phyloP scores from a whole-genome alignment of 1,140 invertebrate genomes.

The Meteorus sp. region DNA sequence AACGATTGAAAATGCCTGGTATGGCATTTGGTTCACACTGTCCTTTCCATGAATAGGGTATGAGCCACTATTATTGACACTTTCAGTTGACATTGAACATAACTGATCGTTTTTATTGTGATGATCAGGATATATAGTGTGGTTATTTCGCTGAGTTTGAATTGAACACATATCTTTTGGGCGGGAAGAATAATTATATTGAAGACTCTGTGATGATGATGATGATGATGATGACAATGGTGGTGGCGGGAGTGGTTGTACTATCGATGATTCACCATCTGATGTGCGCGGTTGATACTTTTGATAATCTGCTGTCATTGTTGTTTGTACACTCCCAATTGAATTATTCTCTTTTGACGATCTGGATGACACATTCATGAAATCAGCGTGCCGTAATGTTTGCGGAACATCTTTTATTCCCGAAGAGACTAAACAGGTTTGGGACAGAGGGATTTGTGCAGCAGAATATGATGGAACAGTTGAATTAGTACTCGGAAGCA shows the following conservation, averaged over 20 bases:
- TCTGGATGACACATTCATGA: neutral
- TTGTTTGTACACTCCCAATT: slow-evolving; percentile 22
- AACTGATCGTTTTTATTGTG: neutral
- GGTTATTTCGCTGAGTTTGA: neutral
- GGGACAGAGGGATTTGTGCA: too few species aligned
- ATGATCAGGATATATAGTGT: neutral
- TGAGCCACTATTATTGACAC: too few species aligned
- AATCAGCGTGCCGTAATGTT: too few species aligned
- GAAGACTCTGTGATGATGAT: slow-evolving; percentile 35
- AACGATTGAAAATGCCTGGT: neutral
- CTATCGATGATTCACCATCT: too few species aligned
- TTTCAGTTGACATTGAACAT: neutral
- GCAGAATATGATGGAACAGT: neutral
- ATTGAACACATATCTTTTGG: slow-evolving; percentile 18
- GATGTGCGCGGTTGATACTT: slow-evolving; percentile 4
- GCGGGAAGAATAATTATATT: slow-evolving; percentile 25
- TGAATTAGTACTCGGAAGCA: slow-evolving; percentile 6
- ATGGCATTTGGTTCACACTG: neutral
- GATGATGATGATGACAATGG: slow-evolving; percentile 34
- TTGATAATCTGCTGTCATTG: neutral
- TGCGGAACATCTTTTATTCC: too few species aligned
- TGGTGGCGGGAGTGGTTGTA: too few species aligned
- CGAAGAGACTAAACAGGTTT: too few species aligned
- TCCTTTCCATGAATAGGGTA: slow-evolving; percentile 18
- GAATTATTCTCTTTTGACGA: slow-evolving; percentile 5